Conservation (phyloP, 2,797 vertebrate genomes). For the Bryconaethiops microstoma region DNA sequence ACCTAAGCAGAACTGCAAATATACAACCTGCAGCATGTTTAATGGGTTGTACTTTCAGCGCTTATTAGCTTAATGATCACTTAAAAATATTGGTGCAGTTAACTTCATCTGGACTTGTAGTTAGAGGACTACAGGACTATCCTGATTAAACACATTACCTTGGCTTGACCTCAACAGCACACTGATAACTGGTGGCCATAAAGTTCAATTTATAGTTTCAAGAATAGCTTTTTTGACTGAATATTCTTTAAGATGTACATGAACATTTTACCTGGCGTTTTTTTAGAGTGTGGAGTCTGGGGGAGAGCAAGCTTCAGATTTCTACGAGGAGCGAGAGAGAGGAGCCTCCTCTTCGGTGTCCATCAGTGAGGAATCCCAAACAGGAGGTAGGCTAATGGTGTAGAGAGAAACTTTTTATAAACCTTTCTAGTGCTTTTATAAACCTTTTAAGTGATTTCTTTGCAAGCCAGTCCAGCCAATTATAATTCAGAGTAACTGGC, state of each 20-base stretch:
- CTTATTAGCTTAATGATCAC: too few relatives aligned
- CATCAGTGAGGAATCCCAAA: constrained; percentile 59
- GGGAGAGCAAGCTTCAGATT: constrained; percentile 71
- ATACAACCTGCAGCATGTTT: too few relatives aligned
- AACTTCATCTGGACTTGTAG: too few relatives aligned
- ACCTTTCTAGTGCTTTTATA: neutral
- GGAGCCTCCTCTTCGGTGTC: constrained; percentile 53
- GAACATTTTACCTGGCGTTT: constrained; percentile 35
- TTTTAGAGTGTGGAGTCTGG: constrained; percentile 74
- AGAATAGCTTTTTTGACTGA: neutral
- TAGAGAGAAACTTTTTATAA: neutral
- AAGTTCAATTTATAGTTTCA: neutral
- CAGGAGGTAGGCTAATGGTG: constrained; percentile 43
- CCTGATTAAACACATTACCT: neutral
- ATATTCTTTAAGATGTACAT: neutral
- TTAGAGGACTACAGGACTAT: neutral
- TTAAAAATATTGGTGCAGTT: too few relatives aligned
- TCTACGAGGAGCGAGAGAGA: constrained; percentile 65
- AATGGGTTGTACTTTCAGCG: too few relatives aligned
- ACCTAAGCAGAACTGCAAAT: too few relatives aligned
- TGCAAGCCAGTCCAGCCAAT: neutral
- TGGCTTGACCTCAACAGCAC: neutral
- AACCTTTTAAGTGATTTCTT: neutral
- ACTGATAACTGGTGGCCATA: neutral
- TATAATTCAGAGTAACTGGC: neutral